phyloP scores from a whole-genome alignment of 1,140 invertebrate species.

The Drosophila pseudoobscura region DNA sequence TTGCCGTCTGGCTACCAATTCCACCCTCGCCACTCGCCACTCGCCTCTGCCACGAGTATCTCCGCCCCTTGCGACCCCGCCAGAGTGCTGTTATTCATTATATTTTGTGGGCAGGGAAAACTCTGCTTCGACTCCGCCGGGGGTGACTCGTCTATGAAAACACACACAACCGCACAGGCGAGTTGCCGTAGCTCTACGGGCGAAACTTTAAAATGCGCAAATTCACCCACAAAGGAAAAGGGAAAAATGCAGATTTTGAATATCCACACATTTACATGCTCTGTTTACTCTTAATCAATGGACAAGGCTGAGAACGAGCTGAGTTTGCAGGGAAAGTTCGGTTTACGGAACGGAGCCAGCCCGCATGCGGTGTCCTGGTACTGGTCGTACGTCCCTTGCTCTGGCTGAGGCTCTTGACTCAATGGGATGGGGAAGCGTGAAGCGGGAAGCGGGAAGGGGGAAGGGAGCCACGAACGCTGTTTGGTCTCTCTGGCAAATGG shows the following conservation, averaged over 20 bases:
- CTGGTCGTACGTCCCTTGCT: too few species aligned
- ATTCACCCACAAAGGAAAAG: conserved; percentile 50
- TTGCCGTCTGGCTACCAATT: conserved; percentile 35
- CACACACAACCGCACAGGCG: conserved; percentile 1
- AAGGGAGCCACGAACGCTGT: too few species aligned
- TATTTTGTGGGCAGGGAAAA: conserved; percentile 41
- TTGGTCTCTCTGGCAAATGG: conserved; percentile 13
- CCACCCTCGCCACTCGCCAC: conserved; percentile 36
- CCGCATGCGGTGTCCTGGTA: too few species aligned
- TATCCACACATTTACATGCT: conserved; percentile 75
- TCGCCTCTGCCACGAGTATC: conserved; percentile 23
- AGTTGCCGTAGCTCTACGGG: neutral
- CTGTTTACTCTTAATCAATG: conserved; percentile 76
- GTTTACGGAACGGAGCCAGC: too few species aligned
- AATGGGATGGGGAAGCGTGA: too few species aligned
- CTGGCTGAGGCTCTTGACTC: too few species aligned
- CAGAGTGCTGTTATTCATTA: conserved; percentile 45
- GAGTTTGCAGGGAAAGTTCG: conserved; percentile 18
- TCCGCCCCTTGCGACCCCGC: too few species aligned
- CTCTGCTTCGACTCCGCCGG: conserved; percentile 26
- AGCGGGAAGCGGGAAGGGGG: too few species aligned
- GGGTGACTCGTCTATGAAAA: conserved; percentile 17
- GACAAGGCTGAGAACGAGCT: conserved; percentile 55
- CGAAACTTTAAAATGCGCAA: conserved; percentile 43
- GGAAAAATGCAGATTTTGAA: conserved; percentile 47